These are phyloP conservation scores for Hepsetus odoe DNA, from an alignment of 2,113 vertebrate species.

Conservation along the genomic window DNA sequence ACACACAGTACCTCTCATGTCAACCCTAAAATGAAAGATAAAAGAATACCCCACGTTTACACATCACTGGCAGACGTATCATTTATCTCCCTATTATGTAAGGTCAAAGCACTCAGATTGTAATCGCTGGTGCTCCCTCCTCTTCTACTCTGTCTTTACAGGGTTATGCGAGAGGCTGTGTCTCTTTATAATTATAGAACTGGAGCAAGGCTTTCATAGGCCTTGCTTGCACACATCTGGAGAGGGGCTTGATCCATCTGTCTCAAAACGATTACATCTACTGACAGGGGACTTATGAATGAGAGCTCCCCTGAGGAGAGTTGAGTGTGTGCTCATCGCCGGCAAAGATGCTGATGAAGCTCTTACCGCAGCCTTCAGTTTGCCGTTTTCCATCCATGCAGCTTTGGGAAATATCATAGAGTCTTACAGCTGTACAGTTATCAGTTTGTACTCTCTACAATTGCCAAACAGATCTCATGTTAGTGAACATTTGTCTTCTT, in stretches of 20 bases:
- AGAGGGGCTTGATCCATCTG: constrained; percentile 34
- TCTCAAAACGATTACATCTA: constrained; percentile 43
- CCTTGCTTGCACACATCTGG: constrained; percentile 55
- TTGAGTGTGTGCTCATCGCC: constrained; percentile 8
- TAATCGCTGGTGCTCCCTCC: constrained; percentile 57
- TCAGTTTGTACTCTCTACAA: too few species aligned
- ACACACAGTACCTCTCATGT: constrained; percentile 62
- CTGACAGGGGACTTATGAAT: constrained; percentile 34
- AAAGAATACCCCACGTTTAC: constrained; percentile 72
- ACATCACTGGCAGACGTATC: constrained; percentile 63
- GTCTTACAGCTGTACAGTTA: constrained; percentile 10
- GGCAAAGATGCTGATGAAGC: background rate
- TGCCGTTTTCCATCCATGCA: constrained; percentile 1
- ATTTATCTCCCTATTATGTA: constrained; percentile 67
- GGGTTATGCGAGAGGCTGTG: constrained; percentile 54
- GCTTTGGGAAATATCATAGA: constrained; percentile 31
- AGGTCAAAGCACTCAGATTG: constrained; percentile 62
- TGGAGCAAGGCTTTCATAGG: constrained; percentile 31
- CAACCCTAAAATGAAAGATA: constrained; percentile 64
- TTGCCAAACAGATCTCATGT: too few species aligned
- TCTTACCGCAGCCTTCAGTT: constrained; percentile 37
- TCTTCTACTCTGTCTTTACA: constrained; percentile 49
- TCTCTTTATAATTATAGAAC: constrained; percentile 55
- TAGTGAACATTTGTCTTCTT: too few species aligned
- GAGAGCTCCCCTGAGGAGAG: constrained; percentile 20